Evolutionary conservation across 2,113 vertebrate genomes (phyloP).

Genomic region (Erythrocebus patas): DNA sequence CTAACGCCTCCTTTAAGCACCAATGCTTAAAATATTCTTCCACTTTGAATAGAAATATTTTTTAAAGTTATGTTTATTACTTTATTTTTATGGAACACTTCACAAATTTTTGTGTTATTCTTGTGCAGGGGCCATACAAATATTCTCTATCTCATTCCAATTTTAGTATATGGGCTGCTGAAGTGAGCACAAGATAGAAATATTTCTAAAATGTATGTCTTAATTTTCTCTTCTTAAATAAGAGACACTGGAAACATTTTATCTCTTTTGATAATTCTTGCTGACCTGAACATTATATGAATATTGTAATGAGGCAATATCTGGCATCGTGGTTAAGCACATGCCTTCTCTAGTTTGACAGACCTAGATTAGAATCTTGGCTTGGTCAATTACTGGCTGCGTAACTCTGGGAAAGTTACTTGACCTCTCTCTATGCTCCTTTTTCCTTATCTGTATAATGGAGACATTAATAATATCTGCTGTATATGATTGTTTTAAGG

Average conservation of each 20-base stretch:
- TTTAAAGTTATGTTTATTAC: neutral
- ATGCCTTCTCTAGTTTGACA: neutral
- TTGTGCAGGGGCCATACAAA: too few species aligned
- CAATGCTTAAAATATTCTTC: slow-evolving; percentile 30
- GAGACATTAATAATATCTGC: neutral
- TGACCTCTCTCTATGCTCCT: neutral
- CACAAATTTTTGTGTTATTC: too few species aligned
- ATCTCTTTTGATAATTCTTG: neutral
- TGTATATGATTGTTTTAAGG: neutral
- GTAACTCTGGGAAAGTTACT: neutral
- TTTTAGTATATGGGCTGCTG: too few species aligned
- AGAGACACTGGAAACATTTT: neutral
- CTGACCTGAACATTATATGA: neutral
- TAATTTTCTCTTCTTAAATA: slow-evolving; percentile 28
- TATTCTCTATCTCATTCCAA: too few species aligned
- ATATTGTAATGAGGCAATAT: neutral
- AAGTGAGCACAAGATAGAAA: neutral
- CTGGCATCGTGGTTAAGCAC: neutral
- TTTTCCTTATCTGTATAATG: slow-evolving; percentile 24
- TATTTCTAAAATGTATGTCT: neutral
- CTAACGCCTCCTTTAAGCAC: slow-evolving; percentile 18
- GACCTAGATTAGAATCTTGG: neutral
- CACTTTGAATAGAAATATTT: neutral
- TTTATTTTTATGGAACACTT: too few species aligned
- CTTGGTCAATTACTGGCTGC: neutral